Evolutionary conservation across 2,888 invertebrate species (phyloP).

Genomic region (Omphaloscelis lunosa): DNA sequence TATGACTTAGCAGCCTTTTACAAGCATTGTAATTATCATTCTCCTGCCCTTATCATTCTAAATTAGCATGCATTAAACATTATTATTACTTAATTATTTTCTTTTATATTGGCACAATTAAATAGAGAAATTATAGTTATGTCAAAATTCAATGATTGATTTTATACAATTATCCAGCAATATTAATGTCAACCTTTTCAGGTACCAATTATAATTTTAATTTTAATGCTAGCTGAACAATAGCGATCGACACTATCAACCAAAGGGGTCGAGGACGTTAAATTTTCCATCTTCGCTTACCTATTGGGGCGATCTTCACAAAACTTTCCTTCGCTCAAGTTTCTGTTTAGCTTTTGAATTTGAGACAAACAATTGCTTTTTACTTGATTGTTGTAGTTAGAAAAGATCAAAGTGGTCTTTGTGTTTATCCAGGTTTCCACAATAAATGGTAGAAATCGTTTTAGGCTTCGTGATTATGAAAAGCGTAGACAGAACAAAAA

Average conservation of each 20-base stretch:
- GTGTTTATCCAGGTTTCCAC: neutral
- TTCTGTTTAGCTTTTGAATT: conserved; percentile 16
- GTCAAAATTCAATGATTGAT: no score
- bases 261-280: conserved; percentile 21
- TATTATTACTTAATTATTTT: no score
- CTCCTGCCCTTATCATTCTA: no score
- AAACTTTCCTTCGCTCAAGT: neutral
- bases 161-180: no score
- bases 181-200: no score
- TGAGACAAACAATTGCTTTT: conserved; percentile 17
- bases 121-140: no score
- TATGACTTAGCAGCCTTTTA: no score
- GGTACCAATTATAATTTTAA: no score
- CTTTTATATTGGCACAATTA: no score
- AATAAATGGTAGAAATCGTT: neutral
- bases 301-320: neutral
- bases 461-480: conserved; percentile 1
- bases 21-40: no score
- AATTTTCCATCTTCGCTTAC: conserved; percentile 37
- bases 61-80: no score
- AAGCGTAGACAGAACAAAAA: neutral
- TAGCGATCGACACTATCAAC: conserved; percentile 23
- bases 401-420: conserved; percentile 12
- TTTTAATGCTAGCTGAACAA: conserved; percentile 54
- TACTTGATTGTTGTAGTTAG: conserved; percentile 13